Evolutionary conservation across 2,797 vertebrate species (phyloP), one percentile per base, ranked within the genome.

Genomic region (Cryptoblepharus egeriae): DNA sequence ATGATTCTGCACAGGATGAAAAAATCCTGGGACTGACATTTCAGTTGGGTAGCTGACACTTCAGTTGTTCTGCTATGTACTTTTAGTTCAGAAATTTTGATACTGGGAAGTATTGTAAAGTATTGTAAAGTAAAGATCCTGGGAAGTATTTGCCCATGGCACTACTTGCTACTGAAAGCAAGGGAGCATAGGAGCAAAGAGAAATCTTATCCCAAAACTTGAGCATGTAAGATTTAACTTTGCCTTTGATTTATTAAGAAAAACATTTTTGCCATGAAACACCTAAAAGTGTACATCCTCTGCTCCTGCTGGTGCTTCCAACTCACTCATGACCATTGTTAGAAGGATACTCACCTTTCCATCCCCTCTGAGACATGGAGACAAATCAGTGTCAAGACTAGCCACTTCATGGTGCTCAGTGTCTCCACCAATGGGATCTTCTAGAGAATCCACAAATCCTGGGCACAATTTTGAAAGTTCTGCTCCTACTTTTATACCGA

Each of bases 1-100:
- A 92, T 92, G 88, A 97, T 49, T 94, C 96, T 97, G 88, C 11
- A 49, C 32, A 60, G n/a, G 6, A 58, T 22, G 57, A 58, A 58
- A 58, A 58, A 6, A 30, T 0, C 3, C 45, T n/a, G n/a, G 49
- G 49, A 18, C 4, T 70, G n/a, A n/a, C n/a, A n/a, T n/a, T n/a
- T n/a, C n/a, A 10, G 45, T 35, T n/a, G n/a, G n/a, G n/a, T n/a
- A n/a, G 32, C 74, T 12, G 35, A 0, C 57, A 55, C n/a, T 64
- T 30, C 63, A 45, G 26, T 63, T 8, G 75, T 7, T 39, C 32
- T 2, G 9, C 6, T 63, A 39, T 13, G 30, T 22, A 3, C 4
- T 15, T 39, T 49, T 30, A 63, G 58, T 64, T 70, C 52, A 60
- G 32, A n/a, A 35, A n/a, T 28, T 49, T 49, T 42, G 39, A 4